These are phyloP conservation scores for Quadriops clusia DNA, from an alignment of 2,888 invertebrate species.

Conservation along the genomic window DNA sequence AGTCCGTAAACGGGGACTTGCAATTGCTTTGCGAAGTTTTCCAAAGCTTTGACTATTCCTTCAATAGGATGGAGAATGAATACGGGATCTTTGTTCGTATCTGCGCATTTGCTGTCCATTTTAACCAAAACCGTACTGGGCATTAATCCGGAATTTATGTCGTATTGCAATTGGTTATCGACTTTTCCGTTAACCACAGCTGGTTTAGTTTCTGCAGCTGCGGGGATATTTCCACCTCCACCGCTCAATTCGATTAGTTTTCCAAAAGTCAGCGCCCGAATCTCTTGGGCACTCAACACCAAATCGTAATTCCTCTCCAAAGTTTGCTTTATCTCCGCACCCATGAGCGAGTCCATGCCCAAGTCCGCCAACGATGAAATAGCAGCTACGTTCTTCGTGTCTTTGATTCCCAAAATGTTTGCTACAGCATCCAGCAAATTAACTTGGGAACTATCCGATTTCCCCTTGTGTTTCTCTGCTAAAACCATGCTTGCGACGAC, in stretches of 20 bases:
- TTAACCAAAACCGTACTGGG: constrained; percentile 61
- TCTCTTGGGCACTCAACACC: constrained; percentile 81
- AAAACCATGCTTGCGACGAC: constrained; percentile 75
- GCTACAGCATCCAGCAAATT: constrained; percentile 69
- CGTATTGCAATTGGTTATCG: constrained; percentile 42
- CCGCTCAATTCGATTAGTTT: constrained; percentile 51
- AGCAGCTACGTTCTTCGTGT: constrained; percentile 63
- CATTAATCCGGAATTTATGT: constrained; percentile 52
- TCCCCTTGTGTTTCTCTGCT: constrained; percentile 67
- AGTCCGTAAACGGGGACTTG: constrained; percentile 75
- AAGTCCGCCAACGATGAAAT: constrained; percentile 79
- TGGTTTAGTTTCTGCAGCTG: constrained; percentile 18
- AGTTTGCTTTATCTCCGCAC: constrained; percentile 95
- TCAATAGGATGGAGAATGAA: constrained; percentile 82
- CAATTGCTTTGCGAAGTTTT: constrained; percentile 58
- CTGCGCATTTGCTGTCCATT: constrained; percentile 45
- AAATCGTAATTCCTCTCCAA: constrained; percentile 87
- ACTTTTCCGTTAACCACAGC: constrained; percentile 27
- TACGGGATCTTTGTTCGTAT: constrained; percentile 39
- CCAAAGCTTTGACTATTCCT: constrained; percentile 64
- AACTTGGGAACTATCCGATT: constrained; percentile 43
- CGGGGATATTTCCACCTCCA: constrained; percentile 21
- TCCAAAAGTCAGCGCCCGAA: constrained; percentile 71
- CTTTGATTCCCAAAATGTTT: constrained; percentile 84
- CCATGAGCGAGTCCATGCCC: constrained; percentile 98